Evolutionary conservation across 1,140 invertebrate species (phyloP).

Genomic region (Euwallacea fornicatus): DNA sequence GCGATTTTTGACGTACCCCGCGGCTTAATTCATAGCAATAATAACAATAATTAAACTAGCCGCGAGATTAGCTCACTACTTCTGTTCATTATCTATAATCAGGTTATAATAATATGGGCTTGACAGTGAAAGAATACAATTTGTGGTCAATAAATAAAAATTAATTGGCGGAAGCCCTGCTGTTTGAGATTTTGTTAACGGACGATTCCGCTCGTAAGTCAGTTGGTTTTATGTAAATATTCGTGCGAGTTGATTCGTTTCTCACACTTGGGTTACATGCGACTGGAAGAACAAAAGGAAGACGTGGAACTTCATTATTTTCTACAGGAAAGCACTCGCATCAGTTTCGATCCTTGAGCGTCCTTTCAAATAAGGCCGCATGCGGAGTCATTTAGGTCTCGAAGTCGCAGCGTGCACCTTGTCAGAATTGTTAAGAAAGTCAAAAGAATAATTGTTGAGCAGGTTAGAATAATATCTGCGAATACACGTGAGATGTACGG

Average conservation of each 20-base stretch:
- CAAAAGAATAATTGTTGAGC: no score
- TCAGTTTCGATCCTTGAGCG: no score
- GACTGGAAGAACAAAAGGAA: no score
- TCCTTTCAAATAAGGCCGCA: no score
- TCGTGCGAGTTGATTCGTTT: slow-evolving; percentile 14
- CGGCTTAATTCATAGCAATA: not conserved
- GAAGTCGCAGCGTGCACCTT: no score
- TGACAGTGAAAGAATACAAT: slow-evolving; percentile 30
- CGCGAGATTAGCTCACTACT: no score
- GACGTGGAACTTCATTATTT: no score
- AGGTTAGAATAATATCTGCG: no score
- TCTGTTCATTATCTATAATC: slow-evolving; percentile 4
- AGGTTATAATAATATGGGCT: not conserved
- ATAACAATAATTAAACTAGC: slow-evolving; percentile 8
- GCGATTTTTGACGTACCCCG: not conserved
- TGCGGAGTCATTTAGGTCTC: no score
- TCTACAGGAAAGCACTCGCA: no score
- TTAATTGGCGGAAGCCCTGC: slow-evolving; percentile 35
- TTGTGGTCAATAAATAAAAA: slow-evolving; percentile 37
- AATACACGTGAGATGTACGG: no score
- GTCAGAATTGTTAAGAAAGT: no score
- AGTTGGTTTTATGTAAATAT: slow-evolving; percentile 37
- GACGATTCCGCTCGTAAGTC: slow-evolving; percentile 27
- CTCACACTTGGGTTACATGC: not conserved
- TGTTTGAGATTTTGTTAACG: slow-evolving; percentile 10